These are phyloP conservation scores for Whitmania pigra DNA, from an alignment of 1,140 invertebrate species.

Conservation along the genomic window DNA sequence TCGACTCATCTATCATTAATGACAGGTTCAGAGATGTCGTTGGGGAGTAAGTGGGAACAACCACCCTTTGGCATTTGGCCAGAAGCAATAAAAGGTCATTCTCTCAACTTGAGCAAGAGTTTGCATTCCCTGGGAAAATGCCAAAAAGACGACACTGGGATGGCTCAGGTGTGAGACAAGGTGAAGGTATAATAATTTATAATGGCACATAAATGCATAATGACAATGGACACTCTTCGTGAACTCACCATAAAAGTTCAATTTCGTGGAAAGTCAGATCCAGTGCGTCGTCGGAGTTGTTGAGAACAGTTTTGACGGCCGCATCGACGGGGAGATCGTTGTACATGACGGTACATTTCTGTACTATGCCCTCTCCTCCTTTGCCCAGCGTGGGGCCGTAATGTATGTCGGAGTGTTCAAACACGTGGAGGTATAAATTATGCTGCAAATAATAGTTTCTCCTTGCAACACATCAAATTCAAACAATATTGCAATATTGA, in stretches of 20 bases:
- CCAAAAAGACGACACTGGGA: too few relatives aligned
- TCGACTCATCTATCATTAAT: neutral
- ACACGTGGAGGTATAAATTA: constrained; percentile 19
- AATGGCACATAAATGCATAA: too few relatives aligned
- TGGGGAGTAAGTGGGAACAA: too few relatives aligned
- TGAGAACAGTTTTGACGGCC: constrained; percentile 24
- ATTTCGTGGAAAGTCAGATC: constrained; percentile 24
- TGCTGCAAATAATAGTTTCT: constrained; percentile 15
- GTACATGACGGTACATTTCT: constrained; percentile 24
- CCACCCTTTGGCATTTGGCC: too few relatives aligned
- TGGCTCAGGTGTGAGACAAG: neutral
- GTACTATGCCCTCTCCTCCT: constrained; percentile 24
- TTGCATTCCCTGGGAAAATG: too few relatives aligned
- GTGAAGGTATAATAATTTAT: too few relatives aligned
- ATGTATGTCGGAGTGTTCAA: constrained; percentile 20
- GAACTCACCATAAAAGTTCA: constrained; percentile 23
- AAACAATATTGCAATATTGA: too few relatives aligned
- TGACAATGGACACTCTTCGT: neutral
- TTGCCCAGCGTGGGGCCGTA: constrained; percentile 22
- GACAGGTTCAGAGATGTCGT: too few relatives aligned
- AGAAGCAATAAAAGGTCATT: too few relatives aligned
- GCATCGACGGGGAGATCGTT: constrained; percentile 20
- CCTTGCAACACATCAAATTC: too few relatives aligned
- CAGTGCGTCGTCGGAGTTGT: constrained; percentile 22
- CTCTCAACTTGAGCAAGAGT: too few relatives aligned